Evolutionary conservation across 2,888 invertebrate species (phyloP), one percentile per base, ranked within the genome.

Genomic region (Formica aserva): DNA sequence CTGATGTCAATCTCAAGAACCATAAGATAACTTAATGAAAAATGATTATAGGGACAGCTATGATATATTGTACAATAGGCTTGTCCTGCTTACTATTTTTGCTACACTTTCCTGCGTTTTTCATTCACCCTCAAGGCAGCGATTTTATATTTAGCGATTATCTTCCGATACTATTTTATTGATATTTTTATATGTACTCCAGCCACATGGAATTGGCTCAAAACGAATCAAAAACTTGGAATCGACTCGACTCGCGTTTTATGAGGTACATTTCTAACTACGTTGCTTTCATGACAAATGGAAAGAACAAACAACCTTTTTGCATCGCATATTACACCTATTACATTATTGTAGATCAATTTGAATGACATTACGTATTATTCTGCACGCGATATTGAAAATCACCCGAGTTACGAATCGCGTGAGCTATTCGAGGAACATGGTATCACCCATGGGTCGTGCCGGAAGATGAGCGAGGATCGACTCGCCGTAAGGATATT

Each of bases 401-500:
- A 55, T 69, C 35, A 76, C 48, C 35, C 8, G 52, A 52, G 18
- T 66, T 26, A n/a, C 55, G 55, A 52, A 15, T 66, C 55, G 38
- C 38, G 29, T 38, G 57, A 69, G 69, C 41, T 29, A 48, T 18
- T 26, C 22, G 41, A 57, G 18, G 13, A 71, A 78, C 71, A 78
- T 78, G 78, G 78, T 22, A 78, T 78, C 78, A 78, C 78, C 78
- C 78, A 60, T 57, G 22, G 77, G 63, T 48, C 22, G 32, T 52
- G 66, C 38, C 29, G 66, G 55, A 65, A 52, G n/a, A 66, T 77
- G 55, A 52, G 52, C 66, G 52, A 52, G 52, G 52, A 52, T 66
- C 45, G 75, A 63, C 52, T 55, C 55, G 77, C 55, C 52, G 67
- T 66, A 67, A 67, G 41, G 41, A 77, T 55, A 38, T 8, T 18